Conservation (phyloP, 2,113 vertebrate species). For the Channa argus region DNA sequence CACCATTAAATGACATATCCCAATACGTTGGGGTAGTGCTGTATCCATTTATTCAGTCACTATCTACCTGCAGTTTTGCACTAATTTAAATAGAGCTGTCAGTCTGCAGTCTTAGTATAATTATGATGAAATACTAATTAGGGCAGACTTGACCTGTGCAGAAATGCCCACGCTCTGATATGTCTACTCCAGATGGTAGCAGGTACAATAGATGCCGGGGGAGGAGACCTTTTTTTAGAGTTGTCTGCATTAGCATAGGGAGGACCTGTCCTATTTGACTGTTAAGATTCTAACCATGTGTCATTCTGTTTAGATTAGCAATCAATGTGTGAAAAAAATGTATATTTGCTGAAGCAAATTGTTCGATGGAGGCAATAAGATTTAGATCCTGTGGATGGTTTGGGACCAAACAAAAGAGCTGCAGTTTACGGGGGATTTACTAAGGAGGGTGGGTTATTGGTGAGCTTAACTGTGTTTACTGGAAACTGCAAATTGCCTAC, state of each 20-base stretch:
- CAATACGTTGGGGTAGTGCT: conserved; percentile 9
- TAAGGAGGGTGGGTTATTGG: too few species aligned
- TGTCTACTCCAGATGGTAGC: conserved; percentile 76
- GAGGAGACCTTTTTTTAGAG: conserved; percentile 47
- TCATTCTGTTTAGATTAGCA: conserved; percentile 39
- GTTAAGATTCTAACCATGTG: conserved; percentile 48
- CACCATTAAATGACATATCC: conserved; percentile 5
- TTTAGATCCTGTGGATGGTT: background rate
- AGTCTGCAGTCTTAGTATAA: conserved; percentile 63
- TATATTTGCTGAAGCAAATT: background rate
- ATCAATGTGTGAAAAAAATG: conserved; percentile 21
- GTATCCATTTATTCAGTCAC: conserved; percentile 34
- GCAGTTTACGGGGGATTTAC: too few species aligned
- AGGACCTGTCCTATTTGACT: conserved; percentile 27
- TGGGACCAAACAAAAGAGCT: too few species aligned
- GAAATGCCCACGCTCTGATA: conserved; percentile 62
- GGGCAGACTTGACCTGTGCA: conserved; percentile 64
- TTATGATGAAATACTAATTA: conserved; percentile 81
- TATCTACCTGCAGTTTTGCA: conserved; percentile 45
- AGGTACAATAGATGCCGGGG: conserved; percentile 62
- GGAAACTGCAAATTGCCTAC: background rate
- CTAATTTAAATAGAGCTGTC: conserved; percentile 71
- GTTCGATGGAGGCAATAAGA: background rate
- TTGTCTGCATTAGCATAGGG: conserved; percentile 33
- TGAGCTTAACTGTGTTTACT: too few species aligned